Evolutionary conservation across 2,888 invertebrate species (phyloP).

Genomic region (Linnaemya tessellans): DNA sequence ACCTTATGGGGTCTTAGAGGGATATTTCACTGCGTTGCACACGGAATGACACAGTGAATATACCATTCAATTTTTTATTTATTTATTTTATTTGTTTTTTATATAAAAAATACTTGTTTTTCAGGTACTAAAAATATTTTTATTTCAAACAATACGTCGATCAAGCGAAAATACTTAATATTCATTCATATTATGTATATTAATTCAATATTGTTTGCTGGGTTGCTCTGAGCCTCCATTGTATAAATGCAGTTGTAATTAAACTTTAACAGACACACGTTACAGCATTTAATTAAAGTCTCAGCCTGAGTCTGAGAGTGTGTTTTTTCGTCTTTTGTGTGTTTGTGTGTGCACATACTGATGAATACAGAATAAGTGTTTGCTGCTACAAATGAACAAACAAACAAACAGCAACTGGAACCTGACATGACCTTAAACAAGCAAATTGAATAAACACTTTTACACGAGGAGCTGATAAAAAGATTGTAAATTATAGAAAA

Average conservation of each 20-base stretch:
- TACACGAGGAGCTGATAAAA: neutral
- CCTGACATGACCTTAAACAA: slow-evolving; percentile 42
- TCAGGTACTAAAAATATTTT: too few relatives aligned
- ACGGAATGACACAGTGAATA: too few relatives aligned
- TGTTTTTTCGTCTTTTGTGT: neutral
- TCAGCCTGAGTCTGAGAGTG: slow-evolving; percentile 6
- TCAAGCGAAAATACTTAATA: too few relatives aligned
- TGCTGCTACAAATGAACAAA: slow-evolving; percentile 31
- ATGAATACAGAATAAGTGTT: slow-evolving; percentile 24
- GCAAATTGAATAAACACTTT: slow-evolving; percentile 50
- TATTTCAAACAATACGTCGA: too few relatives aligned
- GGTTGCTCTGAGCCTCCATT: neutral
- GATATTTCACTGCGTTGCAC: too few relatives aligned
- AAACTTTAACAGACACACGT: slow-evolving; percentile 63
- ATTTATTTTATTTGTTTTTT: too few relatives aligned
- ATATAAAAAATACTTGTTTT: too few relatives aligned
- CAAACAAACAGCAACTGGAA: slow-evolving; percentile 26
- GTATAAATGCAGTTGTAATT: slow-evolving; percentile 50
- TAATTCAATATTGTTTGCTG: slow-evolving; percentile 8
- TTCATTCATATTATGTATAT: neutral
- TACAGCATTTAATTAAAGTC: slow-evolving; percentile 55
- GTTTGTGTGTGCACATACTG: neutral
- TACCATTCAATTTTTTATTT: too few relatives aligned
- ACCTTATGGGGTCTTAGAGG: too few relatives aligned
- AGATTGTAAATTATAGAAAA: neutral